Base-by-base conservation (phyloP, 2,797 vertebrate genomes). In the Tolypeutes matacus region DNA sequence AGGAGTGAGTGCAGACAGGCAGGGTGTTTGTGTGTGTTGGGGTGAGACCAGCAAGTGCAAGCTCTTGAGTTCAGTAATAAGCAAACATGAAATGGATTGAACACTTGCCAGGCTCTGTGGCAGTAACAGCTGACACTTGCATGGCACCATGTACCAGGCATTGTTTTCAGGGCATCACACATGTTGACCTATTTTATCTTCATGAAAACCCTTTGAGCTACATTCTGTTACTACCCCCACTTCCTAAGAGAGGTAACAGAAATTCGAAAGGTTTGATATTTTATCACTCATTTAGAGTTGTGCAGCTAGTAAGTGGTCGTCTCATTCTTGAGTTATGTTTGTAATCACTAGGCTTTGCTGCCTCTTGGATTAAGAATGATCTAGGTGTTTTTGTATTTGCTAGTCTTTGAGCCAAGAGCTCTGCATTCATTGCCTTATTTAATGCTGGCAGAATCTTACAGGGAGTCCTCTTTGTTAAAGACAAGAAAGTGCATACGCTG, bases 41-140 rank as follows among this genome's bases (percentile, higher is more conserved):
- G 7, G 21, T 84, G 51, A 56, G 15, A 15, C 72, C 17, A 76
- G 25, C 29, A 87, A 87, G 34, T 62, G 17, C 23, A 70, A 65
- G 36, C 76, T 56, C 36, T 81, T 87, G 29, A 94, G 86, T 91
- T 75, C 39, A 77, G 23, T 56, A 53, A 42, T 72, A 93, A 53
- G 4, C 58, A 86, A 89, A 56, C 3, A 34, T 46, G 27, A 56
- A 85, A 27, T 72, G 77, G 27, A 3, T 75, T 80, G 73, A 75
- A 92, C 21, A 73, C 31, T 93, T 75, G 46, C 0, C 34, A 69
- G 83, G 36, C 7, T 42, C 70, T 70, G 34, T 39, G 7, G 49
- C 46, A 82, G 14, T 31, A 76, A 85, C 25, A 89, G 7, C 12
- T 62, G n/a, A 39, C 3, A 46, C 34, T 75, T 56, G 17, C 51